Evolutionary conservation across 2,888 invertebrate genomes (phyloP), one percentile per base, ranked within the genome.

Genomic region (Yponomeuta cagnagella): DNA sequence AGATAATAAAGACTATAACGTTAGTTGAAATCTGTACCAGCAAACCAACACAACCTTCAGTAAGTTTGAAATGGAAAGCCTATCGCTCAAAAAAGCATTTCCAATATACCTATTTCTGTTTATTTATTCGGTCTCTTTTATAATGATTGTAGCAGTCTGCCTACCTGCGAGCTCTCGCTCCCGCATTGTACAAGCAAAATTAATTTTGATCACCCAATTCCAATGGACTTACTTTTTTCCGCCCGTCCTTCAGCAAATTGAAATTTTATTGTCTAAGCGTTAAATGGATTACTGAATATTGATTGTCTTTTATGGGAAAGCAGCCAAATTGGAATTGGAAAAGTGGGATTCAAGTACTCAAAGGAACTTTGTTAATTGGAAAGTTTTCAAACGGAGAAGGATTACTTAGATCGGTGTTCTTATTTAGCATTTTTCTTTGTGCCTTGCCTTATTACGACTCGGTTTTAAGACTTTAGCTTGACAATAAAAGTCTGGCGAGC

Each of bases 231-330:
- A 58, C 15, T 58, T 58, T 58, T 58, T 58, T 58, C 15, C 52
- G 52, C 52, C 52, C 12, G 52, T 58, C 52, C 52, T 58, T 58
- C 52, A 15, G 52, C 52, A 58, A 58, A 58, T 58, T 58, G 52
- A 58, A 58, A 58, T 58, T 58, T 58, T 58, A 58, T 58, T 58
- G 52, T 58, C 52, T 58, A 58, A 58, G 52, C 52, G 15, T 58
- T 58, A 58, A 58, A 58, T 58, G 52, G 52, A 58, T 58, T 58
- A 58, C 52, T 58, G 52, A 58, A 58, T 58, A 58, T 58, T 58
- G 52, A 58, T 58, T 12, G 52, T 15, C 52, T 58, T 58, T 58
- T 15, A 58, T 58, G 52, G 52, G 52, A 58, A 58, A 58, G 52
- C 52, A 15, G 52, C 52, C 15, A 58, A 58, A 58, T 58, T 58